These are phyloP conservation scores for Chouioia cunea DNA, from an alignment of 2,888 invertebrate species.

Conservation along the genomic window DNA sequence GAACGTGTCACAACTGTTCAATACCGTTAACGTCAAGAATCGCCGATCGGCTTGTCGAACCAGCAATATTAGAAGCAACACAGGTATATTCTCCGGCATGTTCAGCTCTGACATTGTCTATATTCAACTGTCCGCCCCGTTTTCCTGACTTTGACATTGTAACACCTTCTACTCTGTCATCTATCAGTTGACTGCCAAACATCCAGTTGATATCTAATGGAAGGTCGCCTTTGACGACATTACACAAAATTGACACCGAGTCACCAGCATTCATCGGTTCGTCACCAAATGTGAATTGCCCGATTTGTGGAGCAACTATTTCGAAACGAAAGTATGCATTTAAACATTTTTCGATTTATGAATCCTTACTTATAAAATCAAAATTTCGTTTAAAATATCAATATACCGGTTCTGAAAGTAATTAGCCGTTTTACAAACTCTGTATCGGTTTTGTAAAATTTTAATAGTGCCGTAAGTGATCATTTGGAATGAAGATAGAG, in stretches of 20 bases:
- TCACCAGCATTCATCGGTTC: slow-evolving; percentile 80
- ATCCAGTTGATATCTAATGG: slow-evolving; percentile 82
- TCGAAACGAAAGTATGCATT: neutral
- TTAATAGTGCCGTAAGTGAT: too few species aligned
- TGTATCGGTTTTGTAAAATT: too few species aligned
- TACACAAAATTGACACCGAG: slow-evolving; percentile 72
- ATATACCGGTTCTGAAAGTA: too few species aligned
- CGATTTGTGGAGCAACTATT: slow-evolving; percentile 80
- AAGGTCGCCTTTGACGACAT: slow-evolving; percentile 77
- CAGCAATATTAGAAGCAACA: slow-evolving; percentile 70
- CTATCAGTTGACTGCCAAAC: slow-evolving; percentile 76
- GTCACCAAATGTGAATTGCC: slow-evolving; percentile 82
- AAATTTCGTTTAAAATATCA: too few species aligned
- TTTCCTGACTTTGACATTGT: slow-evolving; percentile 54
- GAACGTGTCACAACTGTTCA: neutral
- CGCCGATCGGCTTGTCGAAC: slow-evolving; percentile 70
- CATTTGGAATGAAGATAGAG: too few species aligned
- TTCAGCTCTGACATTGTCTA: slow-evolving; percentile 77
- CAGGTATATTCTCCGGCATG: slow-evolving; percentile 82
- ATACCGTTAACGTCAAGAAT: slow-evolving; percentile 72
- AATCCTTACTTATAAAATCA: too few species aligned
- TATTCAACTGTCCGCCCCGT: slow-evolving; percentile 71
- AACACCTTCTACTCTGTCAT: slow-evolving; percentile 17
- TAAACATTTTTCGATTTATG: too few species aligned
- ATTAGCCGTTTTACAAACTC: too few species aligned